Conservation (phyloP, 1,140 invertebrate species). For the Melipona quadrifasciata region DNA sequence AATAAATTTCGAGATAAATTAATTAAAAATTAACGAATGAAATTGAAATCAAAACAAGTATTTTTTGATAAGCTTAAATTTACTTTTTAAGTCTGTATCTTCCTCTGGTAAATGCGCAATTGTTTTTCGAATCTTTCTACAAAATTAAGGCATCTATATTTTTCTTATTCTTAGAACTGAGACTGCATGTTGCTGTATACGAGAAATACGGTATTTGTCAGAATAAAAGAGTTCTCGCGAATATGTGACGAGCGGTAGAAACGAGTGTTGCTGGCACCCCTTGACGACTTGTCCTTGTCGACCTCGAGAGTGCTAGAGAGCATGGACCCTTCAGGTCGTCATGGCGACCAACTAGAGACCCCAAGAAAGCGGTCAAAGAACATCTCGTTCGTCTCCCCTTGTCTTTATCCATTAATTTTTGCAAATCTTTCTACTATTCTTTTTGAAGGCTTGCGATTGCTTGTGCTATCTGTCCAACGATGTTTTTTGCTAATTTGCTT, state of each 20-base stretch:
- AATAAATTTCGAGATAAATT: too few relatives aligned
- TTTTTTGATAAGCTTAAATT: too few relatives aligned
- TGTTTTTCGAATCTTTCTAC: too few relatives aligned
- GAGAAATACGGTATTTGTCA: background rate
- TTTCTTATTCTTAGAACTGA: background rate
- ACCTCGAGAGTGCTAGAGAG: conserved; percentile 30
- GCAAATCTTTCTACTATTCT: background rate
- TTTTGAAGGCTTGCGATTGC: background rate
- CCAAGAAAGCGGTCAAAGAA: conserved; percentile 24
- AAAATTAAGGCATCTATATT: background rate
- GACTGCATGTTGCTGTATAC: too few relatives aligned
- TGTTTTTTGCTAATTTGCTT: background rate
- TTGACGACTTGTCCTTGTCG: conserved; percentile 31
- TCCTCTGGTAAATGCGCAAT: too few relatives aligned
- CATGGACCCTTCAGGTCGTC: conserved; percentile 41
- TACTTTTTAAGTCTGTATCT: too few relatives aligned
- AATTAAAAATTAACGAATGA: too few relatives aligned
- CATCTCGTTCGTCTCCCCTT: background rate
- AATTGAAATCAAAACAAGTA: too few relatives aligned
- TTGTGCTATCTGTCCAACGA: background rate
- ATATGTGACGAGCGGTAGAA: background rate
- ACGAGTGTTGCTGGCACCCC: conserved; percentile 15
- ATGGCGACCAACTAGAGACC: conserved; percentile 39
- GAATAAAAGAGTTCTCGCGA: conserved; percentile 5
- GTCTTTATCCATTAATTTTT: conserved; percentile 6